Evolutionary conservation across 2,113 vertebrate species (phyloP).

Genomic region (Gambusia holbrooki): DNA sequence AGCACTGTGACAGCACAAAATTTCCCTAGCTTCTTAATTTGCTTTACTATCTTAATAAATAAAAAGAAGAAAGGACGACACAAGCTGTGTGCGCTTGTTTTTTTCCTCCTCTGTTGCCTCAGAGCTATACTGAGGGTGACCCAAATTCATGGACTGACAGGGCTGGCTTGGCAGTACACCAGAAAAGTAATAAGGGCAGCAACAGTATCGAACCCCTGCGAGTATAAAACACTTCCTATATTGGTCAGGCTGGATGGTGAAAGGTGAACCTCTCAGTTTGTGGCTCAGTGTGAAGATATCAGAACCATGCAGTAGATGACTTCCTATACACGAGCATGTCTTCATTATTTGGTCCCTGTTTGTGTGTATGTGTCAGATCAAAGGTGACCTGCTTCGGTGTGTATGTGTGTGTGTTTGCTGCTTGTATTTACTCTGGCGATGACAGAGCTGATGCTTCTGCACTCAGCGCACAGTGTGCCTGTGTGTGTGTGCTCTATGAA

Average conservation of each 20-base stretch:
- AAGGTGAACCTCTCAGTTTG: slow-evolving; percentile 44
- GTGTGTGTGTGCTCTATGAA: not conserved
- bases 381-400: slow-evolving; percentile 52
- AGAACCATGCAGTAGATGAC: slow-evolving; percentile 50
- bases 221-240: slow-evolving; percentile 61
- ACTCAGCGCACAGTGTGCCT: not conserved
- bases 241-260: slow-evolving; percentile 47
- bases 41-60: slow-evolving; percentile 17
- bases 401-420: slow-evolving; percentile 22
- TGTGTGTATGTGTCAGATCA: slow-evolving; percentile 33
- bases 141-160: slow-evolving; percentile 68
- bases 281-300: slow-evolving; percentile 40
- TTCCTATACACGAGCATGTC: slow-evolving; percentile 32
- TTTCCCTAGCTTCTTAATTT: slow-evolving; percentile 8
- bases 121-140: slow-evolving; percentile 58
- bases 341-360: slow-evolving; percentile 13
- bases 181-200: slow-evolving; percentile 74
- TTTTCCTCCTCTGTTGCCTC: slow-evolving; percentile 16
- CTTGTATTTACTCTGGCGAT: slow-evolving; percentile 34
- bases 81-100: slow-evolving; percentile 25
- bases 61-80: slow-evolving; percentile 17
- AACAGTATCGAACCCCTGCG: slow-evolving; percentile 58
- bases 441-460: slow-evolving; percentile 34
- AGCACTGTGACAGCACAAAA: not conserved
- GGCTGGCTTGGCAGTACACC: slow-evolving; percentile 64